Evolutionary conservation across 2,113 vertebrate species (phyloP).

Genomic region (Tragelaphus strepsiceros): DNA sequence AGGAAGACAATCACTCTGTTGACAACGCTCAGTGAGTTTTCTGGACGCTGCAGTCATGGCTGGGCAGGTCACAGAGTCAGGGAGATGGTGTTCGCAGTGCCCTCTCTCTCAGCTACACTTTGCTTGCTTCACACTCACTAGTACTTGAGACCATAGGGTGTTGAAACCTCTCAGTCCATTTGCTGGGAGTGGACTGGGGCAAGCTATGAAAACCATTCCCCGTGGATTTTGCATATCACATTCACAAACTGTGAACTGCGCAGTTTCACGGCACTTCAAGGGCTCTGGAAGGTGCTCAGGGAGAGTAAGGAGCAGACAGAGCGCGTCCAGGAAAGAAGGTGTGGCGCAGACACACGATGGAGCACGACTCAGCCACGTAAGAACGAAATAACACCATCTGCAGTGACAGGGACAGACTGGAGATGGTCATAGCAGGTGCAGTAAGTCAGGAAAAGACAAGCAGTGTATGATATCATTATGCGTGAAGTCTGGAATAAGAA

Average conservation of each 20-base stretch:
- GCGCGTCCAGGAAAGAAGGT: neutral
- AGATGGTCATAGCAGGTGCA: neutral
- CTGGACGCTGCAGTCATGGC: fast-evolving
- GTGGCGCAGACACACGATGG: fast-evolving
- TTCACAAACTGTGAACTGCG: neutral
- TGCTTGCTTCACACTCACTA: neutral
- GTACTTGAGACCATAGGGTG: neutral
- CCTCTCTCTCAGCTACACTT: neutral
- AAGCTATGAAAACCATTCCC: neutral
- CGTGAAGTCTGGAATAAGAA: neutral
- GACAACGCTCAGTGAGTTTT: neutral
- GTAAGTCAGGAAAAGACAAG: neutral
- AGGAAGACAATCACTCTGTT: neutral
- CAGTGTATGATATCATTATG: fast-evolving
- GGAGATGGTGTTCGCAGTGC: neutral
- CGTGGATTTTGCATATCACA: neutral
- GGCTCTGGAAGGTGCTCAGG: neutral
- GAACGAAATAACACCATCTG: neutral
- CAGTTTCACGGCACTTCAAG: neutral
- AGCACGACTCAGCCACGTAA: neutral
- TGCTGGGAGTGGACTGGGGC: neutral
- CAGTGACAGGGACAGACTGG: neutral
- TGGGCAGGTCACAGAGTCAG: fast-evolving
- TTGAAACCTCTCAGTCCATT: neutral
- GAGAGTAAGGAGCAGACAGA: neutral